phyloP scores from a whole-genome alignment of 2,888 invertebrate species.

The Atrina japonica region DNA sequence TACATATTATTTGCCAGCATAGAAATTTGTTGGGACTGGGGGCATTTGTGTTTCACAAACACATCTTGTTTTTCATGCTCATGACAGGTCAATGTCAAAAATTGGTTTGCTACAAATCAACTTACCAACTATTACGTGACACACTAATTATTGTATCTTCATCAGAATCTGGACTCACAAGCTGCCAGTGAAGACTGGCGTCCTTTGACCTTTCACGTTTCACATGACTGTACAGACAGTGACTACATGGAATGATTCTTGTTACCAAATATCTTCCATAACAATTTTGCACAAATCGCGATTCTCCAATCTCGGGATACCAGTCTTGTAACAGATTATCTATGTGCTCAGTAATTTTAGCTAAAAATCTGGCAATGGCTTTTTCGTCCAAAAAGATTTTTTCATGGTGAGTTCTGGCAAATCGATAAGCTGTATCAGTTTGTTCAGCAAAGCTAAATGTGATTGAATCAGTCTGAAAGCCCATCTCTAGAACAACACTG shows the following conservation, averaged over 20 bases:
- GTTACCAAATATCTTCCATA: slow-evolving; percentile 97
- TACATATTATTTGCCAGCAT: no score
- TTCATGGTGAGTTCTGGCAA: slow-evolving; percentile 27
- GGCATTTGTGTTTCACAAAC: no score
- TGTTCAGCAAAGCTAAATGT: slow-evolving; percentile 58
- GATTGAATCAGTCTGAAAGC: slow-evolving; percentile 68
- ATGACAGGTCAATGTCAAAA: no score
- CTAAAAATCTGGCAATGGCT: slow-evolving; percentile 79
- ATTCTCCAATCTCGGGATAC: slow-evolving; percentile 95
- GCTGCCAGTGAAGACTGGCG: slow-evolving; percentile 38
- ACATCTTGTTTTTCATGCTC: no score
- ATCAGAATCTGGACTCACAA: slow-evolving; percentile 20
- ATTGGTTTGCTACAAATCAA: background rate
- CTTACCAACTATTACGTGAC: no score
- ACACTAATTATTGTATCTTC: background rate
- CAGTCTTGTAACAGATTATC: slow-evolving; percentile 98
- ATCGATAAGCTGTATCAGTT: slow-evolving; percentile 11
- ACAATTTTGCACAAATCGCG: slow-evolving; percentile 98
- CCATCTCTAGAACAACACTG: slow-evolving; percentile 92
- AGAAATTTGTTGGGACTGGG: no score
- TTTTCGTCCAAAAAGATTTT: slow-evolving; percentile 65
- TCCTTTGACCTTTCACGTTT: slow-evolving; percentile 36
- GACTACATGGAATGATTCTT: slow-evolving; percentile 94
- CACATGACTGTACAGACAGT: slow-evolving; percentile 85
- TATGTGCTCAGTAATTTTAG: slow-evolving; percentile 95